phyloP scores from a whole-genome alignment of 2,888 invertebrate genomes.

The Drosophila neutralis region DNA sequence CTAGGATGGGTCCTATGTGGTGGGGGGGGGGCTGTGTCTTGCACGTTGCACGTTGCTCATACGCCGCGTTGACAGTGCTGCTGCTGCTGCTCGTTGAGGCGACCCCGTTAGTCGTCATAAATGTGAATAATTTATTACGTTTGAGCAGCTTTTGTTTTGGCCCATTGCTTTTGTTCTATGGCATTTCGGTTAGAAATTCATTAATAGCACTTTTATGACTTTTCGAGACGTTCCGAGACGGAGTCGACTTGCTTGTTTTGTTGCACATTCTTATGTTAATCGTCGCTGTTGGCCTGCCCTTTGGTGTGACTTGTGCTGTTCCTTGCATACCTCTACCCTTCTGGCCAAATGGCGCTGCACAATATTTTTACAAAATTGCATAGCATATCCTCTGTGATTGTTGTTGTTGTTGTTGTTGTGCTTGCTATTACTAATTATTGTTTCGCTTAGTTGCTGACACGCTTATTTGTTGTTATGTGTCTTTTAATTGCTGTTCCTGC shows the following conservation, averaged over 20 bases:
- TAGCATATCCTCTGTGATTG: constrained; percentile 15
- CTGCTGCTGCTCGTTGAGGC: constrained; percentile 17
- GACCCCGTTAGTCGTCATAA: constrained; percentile 51
- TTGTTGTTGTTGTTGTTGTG: constrained; percentile 46
- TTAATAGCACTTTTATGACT: constrained; percentile 80
- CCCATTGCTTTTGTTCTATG: constrained; percentile 42
- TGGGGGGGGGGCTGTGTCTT: constrained; percentile 13
- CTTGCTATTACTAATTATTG: constrained; percentile 79
- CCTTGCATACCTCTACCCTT: neutral
- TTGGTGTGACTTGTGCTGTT: constrained; percentile 37
- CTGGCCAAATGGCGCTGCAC: constrained; percentile 26
- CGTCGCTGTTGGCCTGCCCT: constrained; percentile 52
- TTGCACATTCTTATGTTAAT: constrained; percentile 77
- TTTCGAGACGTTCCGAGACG: constrained; percentile 49
- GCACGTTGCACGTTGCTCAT: constrained; percentile 49
- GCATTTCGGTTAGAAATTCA: constrained; percentile 75
- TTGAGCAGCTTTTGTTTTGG: constrained; percentile 61
- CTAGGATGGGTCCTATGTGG: neutral
- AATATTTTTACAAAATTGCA: constrained; percentile 54
- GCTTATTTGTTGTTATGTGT: constrained; percentile 79
- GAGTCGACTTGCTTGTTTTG: constrained; percentile 32
- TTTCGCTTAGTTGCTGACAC: constrained; percentile 78
- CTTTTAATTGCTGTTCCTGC: constrained; percentile 79
- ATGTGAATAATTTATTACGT: constrained; percentile 80
- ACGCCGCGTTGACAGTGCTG: constrained; percentile 55